phyloP scores from a whole-genome alignment of 2,888 invertebrate genomes.

The Perizoma flavofasciatum region DNA sequence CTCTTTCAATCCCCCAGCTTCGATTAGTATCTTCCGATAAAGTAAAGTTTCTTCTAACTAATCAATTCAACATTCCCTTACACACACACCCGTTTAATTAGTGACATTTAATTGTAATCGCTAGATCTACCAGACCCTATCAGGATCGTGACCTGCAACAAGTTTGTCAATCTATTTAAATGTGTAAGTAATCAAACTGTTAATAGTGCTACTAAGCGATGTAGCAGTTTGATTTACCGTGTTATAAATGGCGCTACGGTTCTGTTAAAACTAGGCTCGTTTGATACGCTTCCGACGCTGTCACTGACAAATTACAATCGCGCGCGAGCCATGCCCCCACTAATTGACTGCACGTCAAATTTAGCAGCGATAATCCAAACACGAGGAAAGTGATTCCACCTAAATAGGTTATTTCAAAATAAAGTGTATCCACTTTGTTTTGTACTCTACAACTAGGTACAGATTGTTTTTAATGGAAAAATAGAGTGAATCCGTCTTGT shows the following conservation, averaged over 20 bases:
- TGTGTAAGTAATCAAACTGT: constrained; percentile 29
- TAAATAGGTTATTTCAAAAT: constrained; percentile 41
- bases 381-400: constrained; percentile 60
- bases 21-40: constrained; percentile 7
- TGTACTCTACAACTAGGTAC: background rate
- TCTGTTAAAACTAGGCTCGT: constrained; percentile 63
- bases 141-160: constrained; percentile 19
- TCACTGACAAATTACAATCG: constrained; percentile 79
- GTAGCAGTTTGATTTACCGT: constrained; percentile 36
- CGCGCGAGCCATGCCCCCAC: constrained; percentile 51
- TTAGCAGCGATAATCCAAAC: constrained; percentile 71
- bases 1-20: constrained; percentile 8
- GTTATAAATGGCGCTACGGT: constrained; percentile 41
- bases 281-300: constrained; percentile 73
- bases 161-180: constrained; percentile 20
- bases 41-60: constrained; percentile 1
- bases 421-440: constrained; percentile 18
- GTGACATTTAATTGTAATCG: constrained; percentile 11
- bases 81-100: no score
- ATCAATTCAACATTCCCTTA: constrained; percentile 3
- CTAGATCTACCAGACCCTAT: constrained; percentile 8
- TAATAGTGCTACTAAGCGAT: constrained; percentile 37
- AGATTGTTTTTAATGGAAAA: background rate
- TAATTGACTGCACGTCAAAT: constrained; percentile 82
- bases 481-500: background rate